Conservation (phyloP, 2,113 vertebrate species). For the Colistium nudipinnis region DNA sequence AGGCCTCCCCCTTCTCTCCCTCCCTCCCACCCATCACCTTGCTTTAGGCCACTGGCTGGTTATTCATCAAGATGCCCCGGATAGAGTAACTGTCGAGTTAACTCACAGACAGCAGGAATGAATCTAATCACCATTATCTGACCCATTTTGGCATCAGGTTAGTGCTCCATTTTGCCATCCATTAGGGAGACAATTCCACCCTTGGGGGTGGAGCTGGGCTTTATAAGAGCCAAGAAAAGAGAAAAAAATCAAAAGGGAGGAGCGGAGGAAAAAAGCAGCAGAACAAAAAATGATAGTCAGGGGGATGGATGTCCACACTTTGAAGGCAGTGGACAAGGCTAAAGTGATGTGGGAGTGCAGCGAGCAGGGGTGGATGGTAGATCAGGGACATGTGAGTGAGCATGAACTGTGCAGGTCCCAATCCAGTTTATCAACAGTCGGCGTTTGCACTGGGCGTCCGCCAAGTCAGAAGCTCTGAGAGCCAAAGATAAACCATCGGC, state of each 20-base stretch:
- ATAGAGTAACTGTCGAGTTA: conserved; percentile 67
- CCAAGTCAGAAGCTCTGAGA: conserved; percentile 61
- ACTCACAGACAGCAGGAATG: conserved; percentile 66
- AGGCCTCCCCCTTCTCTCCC: conserved; percentile 13
- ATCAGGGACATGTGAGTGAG: conserved; percentile 64
- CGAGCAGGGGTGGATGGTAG: conserved; percentile 44
- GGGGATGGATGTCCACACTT: conserved; percentile 62
- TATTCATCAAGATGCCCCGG: conserved; percentile 72
- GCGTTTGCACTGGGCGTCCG: conserved; percentile 27
- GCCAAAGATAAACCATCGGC: conserved; percentile 69
- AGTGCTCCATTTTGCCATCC: conserved; percentile 75
- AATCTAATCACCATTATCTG: conserved; percentile 76
- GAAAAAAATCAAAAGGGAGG: neutral
- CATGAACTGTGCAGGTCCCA: conserved; percentile 61
- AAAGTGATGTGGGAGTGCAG: conserved; percentile 58
- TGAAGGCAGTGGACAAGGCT: conserved; percentile 55
- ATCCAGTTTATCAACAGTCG: conserved; percentile 55
- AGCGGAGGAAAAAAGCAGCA: conserved; percentile 21
- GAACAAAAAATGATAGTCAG: conserved; percentile 57
- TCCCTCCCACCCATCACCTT: conserved; percentile 1
- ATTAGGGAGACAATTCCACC: conserved; percentile 76
- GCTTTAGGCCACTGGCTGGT: conserved; percentile 60
- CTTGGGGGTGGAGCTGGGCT: conserved; percentile 61
- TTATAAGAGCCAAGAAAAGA: conserved; percentile 56
- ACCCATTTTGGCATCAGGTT: conserved; percentile 77